Percentiles rank a stretch among this genome's conserved stretches.
Conservation (phyloP, 2,888 invertebrate genomes). For the Carpatolechia fugitivella region DNA sequence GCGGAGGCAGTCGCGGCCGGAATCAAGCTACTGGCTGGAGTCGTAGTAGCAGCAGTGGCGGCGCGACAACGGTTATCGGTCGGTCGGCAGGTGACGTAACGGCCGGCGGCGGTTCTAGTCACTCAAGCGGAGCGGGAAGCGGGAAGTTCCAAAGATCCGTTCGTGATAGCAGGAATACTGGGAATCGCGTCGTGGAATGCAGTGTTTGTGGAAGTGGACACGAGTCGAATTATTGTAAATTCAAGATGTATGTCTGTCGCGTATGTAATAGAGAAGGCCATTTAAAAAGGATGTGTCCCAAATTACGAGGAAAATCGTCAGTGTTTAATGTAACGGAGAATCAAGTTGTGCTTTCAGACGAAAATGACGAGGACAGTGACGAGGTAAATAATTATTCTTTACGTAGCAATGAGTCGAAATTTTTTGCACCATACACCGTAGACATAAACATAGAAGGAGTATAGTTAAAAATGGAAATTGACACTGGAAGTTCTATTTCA, state of each 20-base stretch:
- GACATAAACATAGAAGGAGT: not conserved
- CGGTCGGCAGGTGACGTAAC: too few species aligned
- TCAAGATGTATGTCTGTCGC: constrained; percentile 8
- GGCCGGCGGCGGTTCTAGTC: too few species aligned
- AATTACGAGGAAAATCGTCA: not conserved
- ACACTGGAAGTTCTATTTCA: too few species aligned
- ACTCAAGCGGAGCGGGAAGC: not conserved
- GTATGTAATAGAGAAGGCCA: constrained; percentile 6
- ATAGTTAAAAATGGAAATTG: too few species aligned
- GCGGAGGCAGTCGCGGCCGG: too few species aligned
- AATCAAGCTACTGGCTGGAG: too few species aligned
- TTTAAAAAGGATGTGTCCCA: constrained; percentile 3
- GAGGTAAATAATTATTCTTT: not conserved
- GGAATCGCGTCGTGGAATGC: too few species aligned
- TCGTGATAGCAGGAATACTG: not conserved
- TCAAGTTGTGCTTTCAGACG: not conserved
- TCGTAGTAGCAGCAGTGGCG: too few species aligned
- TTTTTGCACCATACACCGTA: not conserved
- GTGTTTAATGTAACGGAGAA: not conserved
- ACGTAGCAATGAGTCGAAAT: not conserved
- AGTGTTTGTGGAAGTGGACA: not conserved
- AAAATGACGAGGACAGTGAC: not conserved
- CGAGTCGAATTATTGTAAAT: not conserved
- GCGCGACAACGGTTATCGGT: too few species aligned
- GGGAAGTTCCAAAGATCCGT: too few species aligned